phyloP scores from a whole-genome alignment of 1,140 invertebrate genomes.

The Papilio dardanus region DNA sequence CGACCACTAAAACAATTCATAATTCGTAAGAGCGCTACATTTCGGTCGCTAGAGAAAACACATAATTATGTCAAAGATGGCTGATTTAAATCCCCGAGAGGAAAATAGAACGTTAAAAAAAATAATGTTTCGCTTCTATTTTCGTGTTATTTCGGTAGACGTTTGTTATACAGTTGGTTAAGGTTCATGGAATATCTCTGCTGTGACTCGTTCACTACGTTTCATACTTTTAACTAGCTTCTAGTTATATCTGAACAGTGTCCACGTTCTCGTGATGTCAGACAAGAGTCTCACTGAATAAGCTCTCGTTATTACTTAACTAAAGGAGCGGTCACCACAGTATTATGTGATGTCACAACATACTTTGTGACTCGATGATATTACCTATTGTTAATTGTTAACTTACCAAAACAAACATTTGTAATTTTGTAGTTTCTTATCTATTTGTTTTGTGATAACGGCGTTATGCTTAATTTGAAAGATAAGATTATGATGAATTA shows the following conservation, averaged over 20 bases:
- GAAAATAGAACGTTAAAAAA: slow-evolving; percentile 1
- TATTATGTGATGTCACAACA: no score
- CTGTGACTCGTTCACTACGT: not conserved
- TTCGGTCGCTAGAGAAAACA: slow-evolving; percentile 11
- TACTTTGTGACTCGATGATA: no score
- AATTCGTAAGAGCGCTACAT: not conserved
- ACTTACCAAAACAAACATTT: not conserved
- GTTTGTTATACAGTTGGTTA: not conserved
- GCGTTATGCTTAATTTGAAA: not conserved
- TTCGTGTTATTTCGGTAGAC: not conserved
- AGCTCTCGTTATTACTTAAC: no score
- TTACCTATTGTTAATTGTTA: not conserved
- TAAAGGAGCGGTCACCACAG: no score
- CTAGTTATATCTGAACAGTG: not conserved
- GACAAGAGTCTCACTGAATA: not conserved
- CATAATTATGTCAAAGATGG: slow-evolving; percentile 23
- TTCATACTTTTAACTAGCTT: not conserved
- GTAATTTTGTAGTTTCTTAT: not conserved
- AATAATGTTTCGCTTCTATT: not conserved
- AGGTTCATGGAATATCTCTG: not conserved
- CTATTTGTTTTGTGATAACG: not conserved
- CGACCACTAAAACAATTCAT: not conserved
- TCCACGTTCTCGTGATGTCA: no score
- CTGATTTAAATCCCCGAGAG: not conserved
- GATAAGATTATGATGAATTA: slow-evolving; percentile 8